phyloP scores from a whole-genome alignment of 2,888 invertebrate species.

The Ariolimax columbianus region DNA sequence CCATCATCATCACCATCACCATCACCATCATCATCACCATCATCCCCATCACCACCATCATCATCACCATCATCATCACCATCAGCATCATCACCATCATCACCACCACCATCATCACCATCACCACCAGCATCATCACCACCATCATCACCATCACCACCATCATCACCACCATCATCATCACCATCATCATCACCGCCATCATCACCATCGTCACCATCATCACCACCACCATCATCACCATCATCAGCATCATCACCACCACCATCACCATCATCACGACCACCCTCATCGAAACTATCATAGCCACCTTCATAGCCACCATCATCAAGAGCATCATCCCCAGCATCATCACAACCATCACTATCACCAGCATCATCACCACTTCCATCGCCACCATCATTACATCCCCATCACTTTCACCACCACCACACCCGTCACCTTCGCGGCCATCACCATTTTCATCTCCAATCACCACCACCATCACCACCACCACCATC shows the following conservation, averaged over 20 bases:
- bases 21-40: no score
- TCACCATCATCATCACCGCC: neutral
- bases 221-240: constrained; percentile 2
- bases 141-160: neutral
- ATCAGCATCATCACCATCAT: no score
- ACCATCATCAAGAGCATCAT: neutral
- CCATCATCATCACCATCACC: neutral
- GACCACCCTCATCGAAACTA: neutral
- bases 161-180: neutral
- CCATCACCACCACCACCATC: neutral
- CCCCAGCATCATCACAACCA: no score
- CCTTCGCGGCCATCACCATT: neutral
- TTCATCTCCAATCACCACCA: neutral
- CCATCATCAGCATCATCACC: no score
- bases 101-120: no score
- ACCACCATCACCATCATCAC: no score
- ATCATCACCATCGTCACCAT: neutral
- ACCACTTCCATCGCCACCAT: no score
- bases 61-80: neutral
- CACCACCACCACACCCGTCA: neutral
- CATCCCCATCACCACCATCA: no score
- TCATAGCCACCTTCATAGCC: neutral
- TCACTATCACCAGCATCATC: no score
- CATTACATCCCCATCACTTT: no score
- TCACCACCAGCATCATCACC: no score